Evolutionary conservation across 37 sponge, comb jelly and placozoan genomes (phyloP).

Genomic region (Ianthella basta): DNA sequence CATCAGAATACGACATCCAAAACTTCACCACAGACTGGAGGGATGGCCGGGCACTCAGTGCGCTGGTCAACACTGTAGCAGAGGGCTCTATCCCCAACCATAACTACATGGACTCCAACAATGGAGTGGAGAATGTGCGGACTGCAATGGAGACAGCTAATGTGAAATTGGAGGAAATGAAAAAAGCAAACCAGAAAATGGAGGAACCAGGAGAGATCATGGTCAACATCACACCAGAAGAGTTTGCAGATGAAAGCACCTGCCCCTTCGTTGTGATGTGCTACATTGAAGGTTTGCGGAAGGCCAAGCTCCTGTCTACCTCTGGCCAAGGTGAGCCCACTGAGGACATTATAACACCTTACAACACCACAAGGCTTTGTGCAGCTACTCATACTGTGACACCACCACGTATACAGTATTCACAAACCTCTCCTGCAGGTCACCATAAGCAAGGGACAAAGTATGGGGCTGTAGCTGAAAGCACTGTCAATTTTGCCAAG

Average conservation of each 20-base stretch:
- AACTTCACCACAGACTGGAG: constrained; percentile 85
- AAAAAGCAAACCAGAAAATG: too few species aligned
- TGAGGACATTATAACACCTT: not conserved
- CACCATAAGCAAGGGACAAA: too few species aligned
- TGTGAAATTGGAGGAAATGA: constrained; percentile 42
- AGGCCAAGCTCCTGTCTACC: constrained; percentile 48
- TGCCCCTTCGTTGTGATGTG: constrained; percentile 63
- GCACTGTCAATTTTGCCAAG: too few species aligned
- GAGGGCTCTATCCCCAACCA: constrained; percentile 58
- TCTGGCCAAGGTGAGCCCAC: constrained; percentile 32
- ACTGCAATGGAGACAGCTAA: constrained; percentile 73
- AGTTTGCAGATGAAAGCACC: constrained; percentile 55
- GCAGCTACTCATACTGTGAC: too few species aligned
- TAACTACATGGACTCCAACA: constrained; percentile 43
- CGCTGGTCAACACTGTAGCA: constrained; percentile 74
- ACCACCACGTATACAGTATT: too few species aligned
- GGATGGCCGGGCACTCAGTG: constrained; percentile 70
- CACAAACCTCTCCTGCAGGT: too few species aligned
- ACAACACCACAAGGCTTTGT: too few species aligned
- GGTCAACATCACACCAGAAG: constrained; percentile 54
- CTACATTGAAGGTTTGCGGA: constrained; percentile 72
- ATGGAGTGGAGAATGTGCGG: constrained; percentile 60
- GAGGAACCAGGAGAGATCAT: too few species aligned
- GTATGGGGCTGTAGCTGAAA: too few species aligned
- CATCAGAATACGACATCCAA: constrained; percentile 59